These are phyloP conservation scores for Drosophila cracens DNA, from an alignment of 2,888 invertebrate genomes.

Conservation along the genomic window DNA sequence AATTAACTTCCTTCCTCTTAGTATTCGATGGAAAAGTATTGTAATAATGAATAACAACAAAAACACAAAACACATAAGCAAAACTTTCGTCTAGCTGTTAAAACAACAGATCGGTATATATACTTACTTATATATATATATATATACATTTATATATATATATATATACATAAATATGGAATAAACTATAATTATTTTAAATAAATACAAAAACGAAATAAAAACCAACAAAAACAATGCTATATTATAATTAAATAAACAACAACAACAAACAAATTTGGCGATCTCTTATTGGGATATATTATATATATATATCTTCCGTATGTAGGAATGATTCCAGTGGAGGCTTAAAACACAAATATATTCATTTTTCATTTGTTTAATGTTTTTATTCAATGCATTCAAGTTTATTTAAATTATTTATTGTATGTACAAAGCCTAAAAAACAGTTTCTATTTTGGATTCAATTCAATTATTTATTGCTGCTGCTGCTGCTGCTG, in stretches of 20 bases:
- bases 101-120: slow-evolving; percentile 39
- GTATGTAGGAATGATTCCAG: background rate
- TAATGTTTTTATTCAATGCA: background rate
- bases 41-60: slow-evolving; percentile 42
- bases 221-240: slow-evolving; percentile 50
- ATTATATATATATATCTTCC: background rate
- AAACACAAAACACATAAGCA: slow-evolving; percentile 8
- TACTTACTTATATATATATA: slow-evolving; percentile 35
- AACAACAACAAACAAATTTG: slow-evolving; percentile 34
- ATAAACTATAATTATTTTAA: slow-evolving; percentile 64
- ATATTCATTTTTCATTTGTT: background rate
- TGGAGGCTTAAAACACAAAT: background rate
- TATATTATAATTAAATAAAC: slow-evolving; percentile 66
- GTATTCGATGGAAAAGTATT: slow-evolving; percentile 68
- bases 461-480: background rate
- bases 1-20: slow-evolving; percentile 63
- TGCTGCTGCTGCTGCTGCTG: background rate
- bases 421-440: background rate
- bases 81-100: slow-evolving; percentile 35
- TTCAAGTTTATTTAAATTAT: background rate
- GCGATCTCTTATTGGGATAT: background rate
- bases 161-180: slow-evolving; percentile 45
- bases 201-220: slow-evolving; percentile 32
- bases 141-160: slow-evolving; percentile 18
- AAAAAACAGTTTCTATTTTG: background rate